phyloP scores from a whole-genome alignment of 1,140 invertebrate genomes.

The Papilio polyxenes region DNA sequence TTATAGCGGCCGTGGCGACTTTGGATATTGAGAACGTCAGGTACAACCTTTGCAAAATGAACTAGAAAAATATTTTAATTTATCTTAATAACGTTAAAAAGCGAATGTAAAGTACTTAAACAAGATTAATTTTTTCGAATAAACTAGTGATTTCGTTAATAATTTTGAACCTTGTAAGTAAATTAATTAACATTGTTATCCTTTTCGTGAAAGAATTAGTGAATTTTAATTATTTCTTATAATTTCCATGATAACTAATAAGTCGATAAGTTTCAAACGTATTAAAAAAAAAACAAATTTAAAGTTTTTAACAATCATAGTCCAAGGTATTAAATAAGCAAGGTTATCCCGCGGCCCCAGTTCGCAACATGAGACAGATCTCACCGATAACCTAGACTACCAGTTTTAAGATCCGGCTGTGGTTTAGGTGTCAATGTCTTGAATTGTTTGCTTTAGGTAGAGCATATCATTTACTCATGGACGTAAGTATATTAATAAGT shows the following conservation, averaged over 20 bases:
- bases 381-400: conserved; percentile 49
- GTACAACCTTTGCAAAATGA: neutral
- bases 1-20: conserved; percentile 6
- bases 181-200: neutral
- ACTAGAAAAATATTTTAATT: neutral
- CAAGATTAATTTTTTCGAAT: too few species aligned
- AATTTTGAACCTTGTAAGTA: too few species aligned
- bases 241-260: too few species aligned
- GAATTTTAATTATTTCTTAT: too few species aligned
- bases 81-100: neutral
- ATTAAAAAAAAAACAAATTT: neutral
- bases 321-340: conserved; percentile 40
- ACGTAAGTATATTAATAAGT: neutral
- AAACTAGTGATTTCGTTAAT: too few species aligned
- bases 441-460: conserved; percentile 39
- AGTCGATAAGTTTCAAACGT: too few species aligned
- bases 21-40: neutral
- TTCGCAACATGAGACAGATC: conserved; percentile 41
- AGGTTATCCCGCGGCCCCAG: conserved; percentile 41
- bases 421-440: conserved; percentile 71
- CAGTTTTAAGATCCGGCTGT: conserved; percentile 70
- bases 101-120: too few species aligned
- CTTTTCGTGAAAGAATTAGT: too few species aligned
- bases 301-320: neutral
- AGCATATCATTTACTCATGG: neutral